Evolutionary conservation across 2,797 vertebrate genomes (phyloP), one percentile per base, ranked within the genome.

Genomic region (Melanotaenia trifasciata): DNA sequence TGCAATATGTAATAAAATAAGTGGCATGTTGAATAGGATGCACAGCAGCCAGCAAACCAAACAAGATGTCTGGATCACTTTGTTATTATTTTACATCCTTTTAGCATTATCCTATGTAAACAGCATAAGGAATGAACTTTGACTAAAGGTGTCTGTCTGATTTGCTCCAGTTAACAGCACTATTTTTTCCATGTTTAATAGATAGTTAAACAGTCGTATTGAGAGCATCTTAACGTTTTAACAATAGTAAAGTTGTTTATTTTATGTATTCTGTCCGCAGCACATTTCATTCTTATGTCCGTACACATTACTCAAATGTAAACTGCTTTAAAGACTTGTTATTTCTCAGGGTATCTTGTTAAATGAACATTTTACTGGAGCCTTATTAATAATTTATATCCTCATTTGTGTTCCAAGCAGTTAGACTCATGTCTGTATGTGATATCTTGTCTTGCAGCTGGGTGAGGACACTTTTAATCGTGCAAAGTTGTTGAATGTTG

Each of bases 381-480:
- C 14, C 8, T 56, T 62, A 8, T 30, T 68, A n/a, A 63, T 53
- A 50, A 40, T 3, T 0, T 9, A 70, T 47, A 30, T 53, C 8
- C 20, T 51, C 53, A 40, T 65, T 26, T 53, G 7, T 58, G 58
- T 0, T 63, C 28, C 28, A 22, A 43, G 57, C 16, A 18, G 51
- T 14, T 20, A 24, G 38, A 61, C 3, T 14, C 0, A 18, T n/a
- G 2, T 58, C 20, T n/a, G 0, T n/a, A 22, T 59, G 26, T 58
- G 30, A 66, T 0, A 6, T 33, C 45, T n/a, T 45, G 51, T 6
- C 12, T 61, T 76, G 6, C 92, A 99, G 98, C 92, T 97, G 1
- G 97, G 98, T 0, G 97, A 99, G 84, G 97, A 98, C 68, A 99
- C 97, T 8, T 99, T 99, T 87, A 99, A 99, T 84, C 94, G 98